Base-by-base conservation (phyloP, 2,797 vertebrate genomes). In the Spea hammondii region DNA sequence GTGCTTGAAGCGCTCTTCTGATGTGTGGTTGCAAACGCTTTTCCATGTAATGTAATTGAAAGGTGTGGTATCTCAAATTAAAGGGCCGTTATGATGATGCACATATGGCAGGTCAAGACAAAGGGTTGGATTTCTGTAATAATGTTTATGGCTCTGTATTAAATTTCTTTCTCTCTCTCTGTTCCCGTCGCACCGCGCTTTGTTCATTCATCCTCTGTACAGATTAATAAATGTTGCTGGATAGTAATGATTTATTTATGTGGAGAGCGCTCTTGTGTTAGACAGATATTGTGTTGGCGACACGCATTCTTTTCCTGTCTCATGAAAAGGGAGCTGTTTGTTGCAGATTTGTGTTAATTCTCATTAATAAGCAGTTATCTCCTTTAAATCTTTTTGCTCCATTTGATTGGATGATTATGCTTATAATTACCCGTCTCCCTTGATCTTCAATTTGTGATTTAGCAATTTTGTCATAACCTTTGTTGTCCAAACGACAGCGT, bases 1-100 rank as follows among this genome's bases (percentile, higher is more conserved):
- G 44, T 12, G 49, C 74, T 70, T 68, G 65, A 68, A 72, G 66
- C 8, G 46, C 11, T 53, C n/a, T 74, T 65, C 49, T 75, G 70
- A 79, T 72, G 51, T 78, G 77, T 79, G 77, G 62, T 79, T 69
- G 51, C 45, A 53, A 67, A 74, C 74, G 72, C 60, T 57, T 46
- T 70, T 54, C 55, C 57, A n/a, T 69, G 71, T 79, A 79, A 74
- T 65, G 47, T 49, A 67, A n/a, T 49, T n/a, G 44, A 67, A 48
- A 47, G 66, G 66, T n/a, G 72, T 64, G 66, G 32, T 74, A 51
- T 59, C 54, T 32, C 11, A 17, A 74, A 74, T 79, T 74, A 79
- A 46, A 69, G 78, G 12, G 13, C 65, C 78, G 74, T 74, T 79
- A 79, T 49, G 62, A 67, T 72, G 71, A 79, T 60, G 77, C 62